Evolutionary conservation across 2,113 vertebrate genomes (phyloP), one percentile per base, ranked within the genome.

Genomic region (Blennius ocellaris): DNA sequence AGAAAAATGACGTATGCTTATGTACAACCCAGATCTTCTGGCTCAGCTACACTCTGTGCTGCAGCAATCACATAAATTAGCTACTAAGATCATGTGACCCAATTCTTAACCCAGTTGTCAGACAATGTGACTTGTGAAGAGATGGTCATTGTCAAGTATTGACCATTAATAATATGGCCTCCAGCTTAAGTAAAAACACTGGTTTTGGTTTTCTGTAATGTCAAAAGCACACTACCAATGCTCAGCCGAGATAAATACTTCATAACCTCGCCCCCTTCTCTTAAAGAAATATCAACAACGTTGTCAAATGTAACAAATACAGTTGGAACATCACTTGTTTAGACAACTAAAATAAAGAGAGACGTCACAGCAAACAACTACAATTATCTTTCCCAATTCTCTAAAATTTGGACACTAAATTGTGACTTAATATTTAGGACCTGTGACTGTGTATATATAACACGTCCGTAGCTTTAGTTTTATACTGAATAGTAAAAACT

Each of bases 81-180:
- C 36, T 11, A 5, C 8, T 15, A 11, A n/a, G 3, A 57, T 45
- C 9, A 44, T 1, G 2, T 55, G 38, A 73, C 47, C 47, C 37
- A 5, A 1, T 57, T 64, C 40, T 9, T 54, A 17, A 61, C n/a
- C 4, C 2, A 1, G 5, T 8, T 66, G 64, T 43, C 21, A 12
- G 2, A 43, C 11, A 62, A 51, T 0, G 0, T 51, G 16, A 11
- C 6, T 48, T 54, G 10, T 66, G 12, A 45, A 43, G 51, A 44
- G 8, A 53, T 17, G 12, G 44, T 2, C 16, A 70, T 81, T 69
- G 15, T 52, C 58, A 48, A 59, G 54, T 58, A 72, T 12, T 81
- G 55, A 11, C 3, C 47, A 67, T 67, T 50, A 76, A 8, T 73
- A 83, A 83, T 70, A 68, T 48, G 21, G 7, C 6, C 43, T 58